Evolutionary conservation across 1,140 invertebrate species (phyloP).

Genomic region (Pinna nobilis): DNA sequence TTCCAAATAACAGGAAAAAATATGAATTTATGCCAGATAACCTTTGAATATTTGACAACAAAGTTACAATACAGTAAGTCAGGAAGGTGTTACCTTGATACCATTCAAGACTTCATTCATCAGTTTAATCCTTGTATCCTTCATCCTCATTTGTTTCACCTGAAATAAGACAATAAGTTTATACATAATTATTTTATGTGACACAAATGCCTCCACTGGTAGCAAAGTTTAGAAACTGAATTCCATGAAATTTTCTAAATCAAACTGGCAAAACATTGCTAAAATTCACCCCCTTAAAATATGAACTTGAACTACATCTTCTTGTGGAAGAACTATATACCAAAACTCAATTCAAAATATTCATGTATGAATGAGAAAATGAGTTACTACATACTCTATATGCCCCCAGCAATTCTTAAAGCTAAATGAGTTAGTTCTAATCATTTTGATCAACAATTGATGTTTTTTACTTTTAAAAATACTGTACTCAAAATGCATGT

Average conservation of each 20-base stretch:
- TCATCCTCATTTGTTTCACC: constrained; percentile 76
- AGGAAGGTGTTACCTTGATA: constrained; percentile 76
- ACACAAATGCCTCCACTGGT: background rate
- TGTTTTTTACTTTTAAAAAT: too few relatives aligned
- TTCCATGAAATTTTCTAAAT: background rate
- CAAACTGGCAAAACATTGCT: too few relatives aligned
- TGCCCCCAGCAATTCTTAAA: too few relatives aligned
- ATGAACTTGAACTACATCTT: too few relatives aligned
- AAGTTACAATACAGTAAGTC: background rate
- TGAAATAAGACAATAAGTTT: constrained; percentile 38
- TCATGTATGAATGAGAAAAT: too few relatives aligned
- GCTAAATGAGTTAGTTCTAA: too few relatives aligned
- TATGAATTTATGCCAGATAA: background rate
- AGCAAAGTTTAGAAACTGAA: background rate
- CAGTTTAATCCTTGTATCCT: constrained; percentile 78
- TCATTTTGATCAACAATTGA: too few relatives aligned
- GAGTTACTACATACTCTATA: too few relatives aligned
- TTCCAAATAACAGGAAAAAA: background rate
- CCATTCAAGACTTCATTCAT: constrained; percentile 76
- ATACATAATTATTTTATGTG: background rate
- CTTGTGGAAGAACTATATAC: too few relatives aligned
- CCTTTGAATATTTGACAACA: background rate
- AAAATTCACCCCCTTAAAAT: too few relatives aligned
- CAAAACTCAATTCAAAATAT: too few relatives aligned
- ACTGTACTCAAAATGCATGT: too few relatives aligned